Conservation (phyloP, 2,797 vertebrate species). For the Rallus crepitans region DNA sequence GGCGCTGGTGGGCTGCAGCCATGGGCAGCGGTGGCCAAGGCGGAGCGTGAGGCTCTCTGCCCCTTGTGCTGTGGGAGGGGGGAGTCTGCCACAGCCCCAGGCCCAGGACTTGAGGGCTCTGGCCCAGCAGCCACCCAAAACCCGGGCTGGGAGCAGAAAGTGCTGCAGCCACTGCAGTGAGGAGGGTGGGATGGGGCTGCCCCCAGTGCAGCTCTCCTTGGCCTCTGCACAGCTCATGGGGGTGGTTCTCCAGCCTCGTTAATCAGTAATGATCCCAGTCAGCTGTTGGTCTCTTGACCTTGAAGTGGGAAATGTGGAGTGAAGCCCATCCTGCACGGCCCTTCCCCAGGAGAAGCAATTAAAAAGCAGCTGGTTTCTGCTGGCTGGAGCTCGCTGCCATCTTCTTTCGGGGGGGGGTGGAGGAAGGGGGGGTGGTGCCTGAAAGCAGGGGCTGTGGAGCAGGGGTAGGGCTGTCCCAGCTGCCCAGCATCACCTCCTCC, state of each 20-base stretch:
- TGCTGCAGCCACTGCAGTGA: neutral
- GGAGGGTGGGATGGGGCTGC: neutral
- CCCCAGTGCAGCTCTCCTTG: accelerated
- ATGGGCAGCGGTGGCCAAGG: neutral
- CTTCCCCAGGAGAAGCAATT: neutral
- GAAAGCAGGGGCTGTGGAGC: accelerated
- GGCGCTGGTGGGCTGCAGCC: neutral
- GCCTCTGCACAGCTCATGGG: accelerated
- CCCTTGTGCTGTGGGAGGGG: neutral
- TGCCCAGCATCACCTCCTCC: neutral
- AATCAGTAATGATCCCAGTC: neutral
- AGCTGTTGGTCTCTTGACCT: neutral
- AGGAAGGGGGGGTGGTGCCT: neutral
- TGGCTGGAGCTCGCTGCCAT: neutral
- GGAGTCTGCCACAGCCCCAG: accelerated
- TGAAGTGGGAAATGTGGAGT: neutral
- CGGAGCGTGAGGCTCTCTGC: neutral
- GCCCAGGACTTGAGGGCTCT: accelerated
- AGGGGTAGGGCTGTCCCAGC: accelerated
- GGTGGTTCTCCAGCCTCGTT: neutral
- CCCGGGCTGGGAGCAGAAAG: accelerated
- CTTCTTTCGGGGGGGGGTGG: neutral
- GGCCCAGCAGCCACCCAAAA: neutral
- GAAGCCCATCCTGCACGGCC: accelerated
- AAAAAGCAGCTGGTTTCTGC: constrained; percentile 39